Evolutionary conservation across 2,113 vertebrate genomes (phyloP).

Genomic region (Gymnorhina tibicen): DNA sequence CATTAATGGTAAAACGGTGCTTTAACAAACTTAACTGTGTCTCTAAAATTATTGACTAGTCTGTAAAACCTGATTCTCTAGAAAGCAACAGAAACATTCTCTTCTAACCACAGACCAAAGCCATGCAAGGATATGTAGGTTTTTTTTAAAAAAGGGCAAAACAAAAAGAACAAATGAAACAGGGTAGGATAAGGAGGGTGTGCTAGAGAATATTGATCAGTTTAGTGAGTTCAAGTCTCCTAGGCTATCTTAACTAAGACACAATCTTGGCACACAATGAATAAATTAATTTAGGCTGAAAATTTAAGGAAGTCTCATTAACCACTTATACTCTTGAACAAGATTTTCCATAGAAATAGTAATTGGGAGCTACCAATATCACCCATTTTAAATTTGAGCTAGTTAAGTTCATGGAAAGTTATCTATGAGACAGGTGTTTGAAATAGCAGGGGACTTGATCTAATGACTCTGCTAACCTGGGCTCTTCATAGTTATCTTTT

Average conservation of each 20-base stretch:
- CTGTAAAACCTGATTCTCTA: neutral
- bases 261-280: neutral
- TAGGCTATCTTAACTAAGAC: neutral
- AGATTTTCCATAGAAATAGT: neutral
- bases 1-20: neutral
- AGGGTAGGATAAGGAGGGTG: neutral
- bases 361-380: neutral
- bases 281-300: neutral
- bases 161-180: neutral
- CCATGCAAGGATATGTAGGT: neutral
- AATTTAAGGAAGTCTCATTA: neutral
- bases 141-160: neutral
- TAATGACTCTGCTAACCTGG: neutral
- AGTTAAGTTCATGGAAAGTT: neutral
- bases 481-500: neutral
- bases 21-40: neutral
- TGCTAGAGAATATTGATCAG: neutral
- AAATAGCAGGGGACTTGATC: neutral
- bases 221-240: neutral
- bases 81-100: neutral
- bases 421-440: neutral
- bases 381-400: neutral
- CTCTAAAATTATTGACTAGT: neutral
- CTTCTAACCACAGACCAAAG: neutral
- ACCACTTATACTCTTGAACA: neutral